Evolutionary conservation across 1,140 invertebrate genomes (phyloP).

Genomic region (Andrena cerasifolii): DNA sequence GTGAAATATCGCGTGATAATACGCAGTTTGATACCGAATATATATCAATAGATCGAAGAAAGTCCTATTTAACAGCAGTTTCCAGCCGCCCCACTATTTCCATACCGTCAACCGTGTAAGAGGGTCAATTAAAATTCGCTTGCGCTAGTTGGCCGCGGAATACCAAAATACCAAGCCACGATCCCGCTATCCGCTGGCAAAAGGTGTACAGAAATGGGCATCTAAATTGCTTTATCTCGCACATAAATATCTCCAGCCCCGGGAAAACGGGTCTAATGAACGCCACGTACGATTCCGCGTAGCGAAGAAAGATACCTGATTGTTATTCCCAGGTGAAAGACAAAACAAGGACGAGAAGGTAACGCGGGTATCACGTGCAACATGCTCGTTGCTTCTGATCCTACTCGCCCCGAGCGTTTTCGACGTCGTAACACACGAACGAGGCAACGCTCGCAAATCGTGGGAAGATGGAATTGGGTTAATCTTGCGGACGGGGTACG

Average conservation of each 20-base stretch:
- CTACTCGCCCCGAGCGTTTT: slow-evolving; percentile 44
- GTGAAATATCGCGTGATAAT: too few relatives aligned
- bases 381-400: slow-evolving; percentile 57
- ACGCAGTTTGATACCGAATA: too few relatives aligned
- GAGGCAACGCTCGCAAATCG: slow-evolving; percentile 32
- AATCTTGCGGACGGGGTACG: slow-evolving; percentile 51
- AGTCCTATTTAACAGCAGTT: too few relatives aligned
- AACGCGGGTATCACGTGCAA: slow-evolving; percentile 65
- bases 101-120: not conserved
- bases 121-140: not conserved
- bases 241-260: slow-evolving; percentile 3
- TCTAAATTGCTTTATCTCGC: slow-evolving; percentile 36
- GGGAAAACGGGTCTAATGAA: slow-evolving; percentile 33
- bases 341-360: slow-evolving; percentile 56
- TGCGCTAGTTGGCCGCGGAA: too few relatives aligned
- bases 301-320: slow-evolving; percentile 39
- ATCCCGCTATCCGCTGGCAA: not conserved
- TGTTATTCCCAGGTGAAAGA: slow-evolving; percentile 60
- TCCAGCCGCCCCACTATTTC: too few relatives aligned
- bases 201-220: slow-evolving; percentile 1
- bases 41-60: too few relatives aligned
- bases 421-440: slow-evolving; percentile 40
- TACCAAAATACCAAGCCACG: not conserved
- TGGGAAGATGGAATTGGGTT: slow-evolving; percentile 63
- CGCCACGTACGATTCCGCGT: slow-evolving; percentile 20